Percentiles rank a stretch among this genome's conserved stretches.
These are phyloP conservation scores for Mimas tiliae DNA, from an alignment of 2,888 invertebrate genomes.

Conservation along the genomic window DNA sequence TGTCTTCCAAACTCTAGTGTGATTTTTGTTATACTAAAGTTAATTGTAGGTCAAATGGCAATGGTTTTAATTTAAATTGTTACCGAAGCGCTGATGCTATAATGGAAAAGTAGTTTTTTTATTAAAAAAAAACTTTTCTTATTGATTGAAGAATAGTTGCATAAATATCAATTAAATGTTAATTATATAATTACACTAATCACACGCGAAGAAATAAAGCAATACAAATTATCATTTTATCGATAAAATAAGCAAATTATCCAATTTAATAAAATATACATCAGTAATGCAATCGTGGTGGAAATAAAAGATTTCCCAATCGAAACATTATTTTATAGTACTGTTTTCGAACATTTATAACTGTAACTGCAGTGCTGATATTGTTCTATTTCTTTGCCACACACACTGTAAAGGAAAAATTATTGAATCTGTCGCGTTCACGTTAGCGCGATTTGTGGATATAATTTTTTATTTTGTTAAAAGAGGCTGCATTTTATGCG, in stretches of 20 bases:
- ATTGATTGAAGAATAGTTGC: not conserved
- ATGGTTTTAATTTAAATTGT: too few species aligned
- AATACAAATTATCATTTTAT: not conserved
- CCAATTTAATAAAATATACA: not conserved
- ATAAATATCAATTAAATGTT: not conserved
- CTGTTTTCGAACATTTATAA: too few species aligned
- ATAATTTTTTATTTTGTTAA: not conserved
- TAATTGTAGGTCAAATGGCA: too few species aligned
- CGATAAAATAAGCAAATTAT: not conserved
- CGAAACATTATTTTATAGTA: not conserved
- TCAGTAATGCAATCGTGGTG: too few species aligned
- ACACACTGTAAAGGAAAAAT: not conserved
- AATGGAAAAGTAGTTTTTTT: too few species aligned
- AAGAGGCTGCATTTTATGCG: not conserved
- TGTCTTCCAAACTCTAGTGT: too few species aligned
- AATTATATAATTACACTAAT: not conserved
- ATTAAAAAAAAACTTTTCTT: not conserved
- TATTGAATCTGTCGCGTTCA: not conserved
- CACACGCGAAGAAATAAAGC: not conserved
- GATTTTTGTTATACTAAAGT: too few species aligned
- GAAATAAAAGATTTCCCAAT: too few species aligned
- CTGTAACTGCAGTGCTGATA: too few species aligned
- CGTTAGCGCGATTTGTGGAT: not conserved
- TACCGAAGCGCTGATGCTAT: too few species aligned
- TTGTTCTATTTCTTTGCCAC: constrained; percentile 1